Evolutionary conservation across 1,140 invertebrate genomes (phyloP).

Genomic region (Psilanteris sp.): DNA sequence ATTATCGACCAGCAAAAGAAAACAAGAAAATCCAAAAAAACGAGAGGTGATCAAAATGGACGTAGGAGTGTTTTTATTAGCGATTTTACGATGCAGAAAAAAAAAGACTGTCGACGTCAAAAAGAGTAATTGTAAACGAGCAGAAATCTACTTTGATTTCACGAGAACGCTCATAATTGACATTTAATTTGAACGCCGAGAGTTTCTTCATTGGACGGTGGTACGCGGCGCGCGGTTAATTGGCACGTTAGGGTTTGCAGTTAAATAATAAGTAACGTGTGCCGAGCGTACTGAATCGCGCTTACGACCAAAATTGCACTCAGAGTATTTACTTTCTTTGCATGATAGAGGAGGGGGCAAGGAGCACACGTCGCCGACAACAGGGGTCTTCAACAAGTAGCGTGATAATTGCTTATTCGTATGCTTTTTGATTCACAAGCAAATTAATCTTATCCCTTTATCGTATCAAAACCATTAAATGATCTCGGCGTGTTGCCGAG

Average conservation of each 20-base stretch:
- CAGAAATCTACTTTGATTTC: not conserved
- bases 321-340: slow-evolving; percentile 54
- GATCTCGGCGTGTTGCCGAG: slow-evolving; percentile 69
- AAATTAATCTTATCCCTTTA: slow-evolving; percentile 77
- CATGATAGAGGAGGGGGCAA: slow-evolving; percentile 21
- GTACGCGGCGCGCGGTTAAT: slow-evolving; percentile 33
- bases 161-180: slow-evolving; percentile 8
- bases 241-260: slow-evolving; percentile 36
- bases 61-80: too few relatives aligned
- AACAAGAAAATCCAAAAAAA: too few relatives aligned
- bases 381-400: slow-evolving; percentile 56
- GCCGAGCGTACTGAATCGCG: slow-evolving; percentile 17
- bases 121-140: too few relatives aligned
- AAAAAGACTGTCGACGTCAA: too few relatives aligned
- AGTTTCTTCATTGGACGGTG: slow-evolving; percentile 10
- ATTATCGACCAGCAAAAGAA: too few relatives aligned
- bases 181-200: slow-evolving; percentile 22
- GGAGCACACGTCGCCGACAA: slow-evolving; percentile 45
- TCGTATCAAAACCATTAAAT: slow-evolving; percentile 76
- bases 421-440: slow-evolving; percentile 73
- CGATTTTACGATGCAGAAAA: too few relatives aligned
- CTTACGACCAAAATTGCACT: slow-evolving; percentile 26
- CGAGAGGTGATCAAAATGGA: too few relatives aligned
- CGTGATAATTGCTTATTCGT: slow-evolving; percentile 75
- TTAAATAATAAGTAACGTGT: slow-evolving; percentile 47